Percentiles rank a stretch among this genome's conserved stretches.
phyloP scores from a whole-genome alignment of 2,113 vertebrate species.

The Thalassoma bifasciatum region DNA sequence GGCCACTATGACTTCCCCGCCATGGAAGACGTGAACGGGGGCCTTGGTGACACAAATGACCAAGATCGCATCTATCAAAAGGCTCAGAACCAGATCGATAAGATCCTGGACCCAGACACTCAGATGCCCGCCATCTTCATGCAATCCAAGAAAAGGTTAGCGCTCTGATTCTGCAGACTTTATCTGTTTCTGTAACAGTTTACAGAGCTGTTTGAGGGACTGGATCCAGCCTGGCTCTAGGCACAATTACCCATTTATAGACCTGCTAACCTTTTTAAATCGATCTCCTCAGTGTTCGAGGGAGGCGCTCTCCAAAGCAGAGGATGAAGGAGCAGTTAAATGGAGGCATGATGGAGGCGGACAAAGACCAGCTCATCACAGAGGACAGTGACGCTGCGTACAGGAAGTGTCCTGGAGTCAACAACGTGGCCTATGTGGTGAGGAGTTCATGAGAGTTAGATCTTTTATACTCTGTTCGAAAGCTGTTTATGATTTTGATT shows the following conservation, averaged over 20 bases:
- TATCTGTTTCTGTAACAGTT: neutral
- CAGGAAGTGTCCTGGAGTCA: conserved; percentile 94
- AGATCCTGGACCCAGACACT: conserved; percentile 92
- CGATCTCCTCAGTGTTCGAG: conserved; percentile 82
- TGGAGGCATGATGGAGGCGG: conserved; percentile 87
- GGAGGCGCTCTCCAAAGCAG: conserved; percentile 93
- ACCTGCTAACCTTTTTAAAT: neutral
- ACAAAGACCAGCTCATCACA: conserved; percentile 93
- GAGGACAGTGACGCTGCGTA: conserved; percentile 94
- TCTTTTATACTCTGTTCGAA: neutral
- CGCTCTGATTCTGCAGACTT: neutral
- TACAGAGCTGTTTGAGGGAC: neutral
- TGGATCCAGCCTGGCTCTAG: too few relatives aligned
- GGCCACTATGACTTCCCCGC: conserved; percentile 97
- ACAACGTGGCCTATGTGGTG: conserved; percentile 96
- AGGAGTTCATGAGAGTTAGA: conserved; percentile 53
- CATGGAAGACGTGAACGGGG: conserved; percentile 87
- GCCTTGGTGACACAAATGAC: conserved; percentile 88
- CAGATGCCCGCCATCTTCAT: conserved; percentile 89
- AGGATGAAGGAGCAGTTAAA: conserved; percentile 91
- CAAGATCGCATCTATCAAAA: conserved; percentile 93
- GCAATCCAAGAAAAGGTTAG: conserved; percentile 90
- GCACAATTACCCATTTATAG: neutral
- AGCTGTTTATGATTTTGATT: too few relatives aligned
- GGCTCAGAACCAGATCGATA: conserved; percentile 97